These are phyloP conservation scores for Ceratosolen fusciceps DNA, from an alignment of 1,140 invertebrate genomes.

Conservation along the genomic window DNA sequence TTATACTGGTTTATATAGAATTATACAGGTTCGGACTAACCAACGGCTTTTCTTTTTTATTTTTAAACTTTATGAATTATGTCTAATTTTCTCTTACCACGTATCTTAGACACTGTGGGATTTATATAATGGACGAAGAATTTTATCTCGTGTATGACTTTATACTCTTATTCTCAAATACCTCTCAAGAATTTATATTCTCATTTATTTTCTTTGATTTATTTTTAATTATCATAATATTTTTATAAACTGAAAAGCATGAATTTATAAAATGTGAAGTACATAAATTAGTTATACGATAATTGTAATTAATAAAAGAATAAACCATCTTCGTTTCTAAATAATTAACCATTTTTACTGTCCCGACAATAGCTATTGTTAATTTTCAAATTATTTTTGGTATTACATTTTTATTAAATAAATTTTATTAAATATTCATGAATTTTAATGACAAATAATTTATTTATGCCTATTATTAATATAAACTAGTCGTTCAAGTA, in stretches of 20 bases:
- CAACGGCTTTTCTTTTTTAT: not conserved
- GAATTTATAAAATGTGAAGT: too few relatives aligned
- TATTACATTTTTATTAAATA: not conserved
- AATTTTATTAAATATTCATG: not conserved
- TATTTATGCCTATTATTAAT: not conserved
- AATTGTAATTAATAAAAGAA: too few relatives aligned
- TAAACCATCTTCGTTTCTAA: not conserved
- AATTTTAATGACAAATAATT: not conserved
- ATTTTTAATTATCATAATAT: not conserved
- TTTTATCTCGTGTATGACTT: not conserved
- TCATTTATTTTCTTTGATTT: not conserved
- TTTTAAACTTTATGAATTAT: too few relatives aligned
- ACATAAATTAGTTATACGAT: too few relatives aligned
- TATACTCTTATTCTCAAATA: not conserved
- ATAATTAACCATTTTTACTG: not conserved
- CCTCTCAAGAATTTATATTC: not conserved
- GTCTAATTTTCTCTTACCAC: too few relatives aligned
- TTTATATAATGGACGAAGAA: not conserved
- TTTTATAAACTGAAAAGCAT: too few relatives aligned
- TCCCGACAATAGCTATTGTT: not conserved
- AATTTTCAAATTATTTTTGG: not conserved
- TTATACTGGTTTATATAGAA: too few relatives aligned
- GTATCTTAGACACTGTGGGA: too few relatives aligned
- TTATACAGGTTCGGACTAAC: too few relatives aligned
- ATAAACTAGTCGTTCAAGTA: not conserved